phyloP scores from a whole-genome alignment of 1,140 invertebrate genomes.

The Polypedilum vanderplanki region DNA sequence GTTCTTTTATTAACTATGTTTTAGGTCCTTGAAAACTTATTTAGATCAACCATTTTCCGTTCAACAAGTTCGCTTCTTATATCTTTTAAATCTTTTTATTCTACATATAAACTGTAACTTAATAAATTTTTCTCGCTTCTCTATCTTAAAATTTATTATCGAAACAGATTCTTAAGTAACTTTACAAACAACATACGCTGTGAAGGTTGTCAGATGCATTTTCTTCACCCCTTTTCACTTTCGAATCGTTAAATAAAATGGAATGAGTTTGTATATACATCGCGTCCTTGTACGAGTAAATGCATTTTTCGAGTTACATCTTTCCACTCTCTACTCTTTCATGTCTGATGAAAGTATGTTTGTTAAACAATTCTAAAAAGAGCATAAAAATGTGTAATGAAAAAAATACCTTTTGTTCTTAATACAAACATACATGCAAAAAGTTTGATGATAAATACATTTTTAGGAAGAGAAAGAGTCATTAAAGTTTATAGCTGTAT shows the following conservation, averaged over 20 bases:
- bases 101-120: not conserved
- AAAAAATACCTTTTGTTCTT: not conserved
- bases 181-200: not conserved
- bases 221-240: not conserved
- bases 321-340: not conserved
- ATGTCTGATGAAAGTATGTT: not conserved
- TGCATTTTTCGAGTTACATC: not conserved
- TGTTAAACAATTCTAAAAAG: not conserved
- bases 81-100: not conserved
- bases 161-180: not conserved
- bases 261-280: not conserved
- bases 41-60: not conserved
- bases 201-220: constrained; percentile 10
- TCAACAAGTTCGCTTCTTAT: not conserved
- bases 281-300: not conserved
- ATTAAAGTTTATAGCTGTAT: too few relatives aligned
- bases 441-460: not conserved
- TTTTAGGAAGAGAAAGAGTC: not conserved
- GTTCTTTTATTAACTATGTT: too few relatives aligned
- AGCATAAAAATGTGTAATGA: not conserved
- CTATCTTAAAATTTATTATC: not conserved
- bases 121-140: too few relatives aligned
- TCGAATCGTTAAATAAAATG: not conserved
- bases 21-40: too few relatives aligned
- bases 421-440: not conserved